Percentiles rank a stretch among this genome's conserved stretches.
These are phyloP conservation scores for Oryzaephilus surinamensis DNA, from an alignment of 1,140 invertebrate genomes.

Conservation along the genomic window DNA sequence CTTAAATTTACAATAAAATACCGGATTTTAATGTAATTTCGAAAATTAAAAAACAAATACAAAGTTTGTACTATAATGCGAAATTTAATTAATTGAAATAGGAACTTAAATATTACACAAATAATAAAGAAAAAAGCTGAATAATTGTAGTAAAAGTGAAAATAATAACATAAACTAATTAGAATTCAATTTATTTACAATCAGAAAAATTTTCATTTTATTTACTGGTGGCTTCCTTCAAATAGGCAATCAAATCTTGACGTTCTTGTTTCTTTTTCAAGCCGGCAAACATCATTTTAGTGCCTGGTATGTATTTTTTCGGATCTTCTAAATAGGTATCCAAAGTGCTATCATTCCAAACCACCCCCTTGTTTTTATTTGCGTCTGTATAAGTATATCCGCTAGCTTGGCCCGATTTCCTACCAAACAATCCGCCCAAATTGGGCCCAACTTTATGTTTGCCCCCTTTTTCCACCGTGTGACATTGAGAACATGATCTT, in stretches of 20 bases:
- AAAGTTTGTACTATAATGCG: too few relatives aligned
- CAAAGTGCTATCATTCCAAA: conserved; percentile 54
- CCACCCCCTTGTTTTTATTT: conserved; percentile 65
- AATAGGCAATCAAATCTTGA: conserved; percentile 62
- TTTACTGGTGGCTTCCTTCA: conserved; percentile 22
- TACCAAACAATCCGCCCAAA: conserved; percentile 71
- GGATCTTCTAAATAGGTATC: conserved; percentile 64
- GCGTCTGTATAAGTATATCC: conserved; percentile 79
- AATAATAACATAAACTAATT: too few relatives aligned
- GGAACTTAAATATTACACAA: too few relatives aligned
- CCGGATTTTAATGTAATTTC: too few relatives aligned
- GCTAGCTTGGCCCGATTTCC: conserved; percentile 71
- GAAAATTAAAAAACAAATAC: too few relatives aligned
- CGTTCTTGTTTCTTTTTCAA: conserved; percentile 67
- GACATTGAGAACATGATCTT: conserved; percentile 79
- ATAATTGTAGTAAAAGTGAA: too few relatives aligned
- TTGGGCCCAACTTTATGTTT: conserved; percentile 88
- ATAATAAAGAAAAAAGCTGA: too few relatives aligned
- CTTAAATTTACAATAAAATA: too few relatives aligned
- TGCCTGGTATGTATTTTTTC: conserved; percentile 75
- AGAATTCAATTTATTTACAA: too few relatives aligned
- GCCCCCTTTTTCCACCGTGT: conserved; percentile 71
- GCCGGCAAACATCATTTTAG: conserved; percentile 78
- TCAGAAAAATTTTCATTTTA: too few relatives aligned
- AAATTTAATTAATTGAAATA: too few relatives aligned